Evolutionary conservation across 2,113 vertebrate species (phyloP), one percentile per base, ranked within the genome.

Genomic region (Protomyctophum bolini): DNA sequence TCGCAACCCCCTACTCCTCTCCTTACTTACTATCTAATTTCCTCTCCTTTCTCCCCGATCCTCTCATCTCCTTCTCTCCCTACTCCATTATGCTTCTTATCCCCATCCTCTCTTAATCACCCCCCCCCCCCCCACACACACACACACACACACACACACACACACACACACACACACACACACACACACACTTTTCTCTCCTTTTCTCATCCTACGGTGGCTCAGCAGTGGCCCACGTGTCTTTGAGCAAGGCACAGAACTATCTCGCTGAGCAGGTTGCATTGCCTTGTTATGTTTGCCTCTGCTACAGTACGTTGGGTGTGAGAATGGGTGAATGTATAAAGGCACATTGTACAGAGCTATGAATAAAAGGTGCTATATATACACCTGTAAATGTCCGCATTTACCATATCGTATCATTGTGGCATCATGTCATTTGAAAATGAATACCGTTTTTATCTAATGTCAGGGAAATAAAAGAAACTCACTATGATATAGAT

Each of bases 161-260:
- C 21, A 21, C 21, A 21, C 21, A 21, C 21, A 21, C 21, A 21
- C 21, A 21, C 21, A 21, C 21, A 21, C 21, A 21, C 45, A 7
- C 11, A 14, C 63, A n/a, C 47, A 1, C 15, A 28, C 61, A 68
- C 50, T 58, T 28, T 1, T 10, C 6, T 47, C 56, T 63, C 54
- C 29, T 63, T 70, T 56, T 72, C 59, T 14, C 49, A 63, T 77
- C n/a, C n/a, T n/a, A n/a, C n/a, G n/a, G n/a, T n/a, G n/a, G n/a
- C n/a, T n/a, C 21, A 21, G 21, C 21, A 21, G 21, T 21, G 21
- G 21, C 21, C 21, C 21, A 1, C 2, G 21, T 21, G 21, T 21
- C 21, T 21, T 21, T 21, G 21, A 21, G 21, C 21, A 21, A 21
- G 21, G 2, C 21, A 21, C 21, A 21, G 21, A 21, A 58, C 15